Percentiles rank a stretch among this genome's conserved stretches.
phyloP scores from a whole-genome alignment of 2,888 invertebrate species.

The Bembecia ichneumoniformis region DNA sequence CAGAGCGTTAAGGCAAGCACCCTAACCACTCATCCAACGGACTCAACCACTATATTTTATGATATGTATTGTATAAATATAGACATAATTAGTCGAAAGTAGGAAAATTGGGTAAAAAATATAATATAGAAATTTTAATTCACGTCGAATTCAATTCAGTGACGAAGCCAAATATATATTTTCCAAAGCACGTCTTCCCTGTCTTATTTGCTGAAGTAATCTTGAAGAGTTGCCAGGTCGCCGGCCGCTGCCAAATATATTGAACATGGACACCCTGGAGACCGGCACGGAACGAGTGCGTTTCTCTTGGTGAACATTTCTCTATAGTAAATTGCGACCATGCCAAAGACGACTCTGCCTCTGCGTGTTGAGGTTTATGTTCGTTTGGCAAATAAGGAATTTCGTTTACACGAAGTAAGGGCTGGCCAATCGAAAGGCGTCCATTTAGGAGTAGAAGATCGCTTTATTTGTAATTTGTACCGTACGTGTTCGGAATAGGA shows the following conservation, averaged over 20 bases:
- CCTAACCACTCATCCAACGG: too few relatives aligned
- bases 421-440: conserved; percentile 42
- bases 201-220: conserved; percentile 58
- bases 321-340: conserved; percentile 4
- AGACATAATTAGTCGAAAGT: too few relatives aligned
- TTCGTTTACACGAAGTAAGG: conserved; percentile 24
- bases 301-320: conserved; percentile 29
- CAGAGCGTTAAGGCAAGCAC: too few relatives aligned
- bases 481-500: conserved; percentile 41
- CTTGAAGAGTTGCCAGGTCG: conserved; percentile 45
- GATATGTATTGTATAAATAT: too few relatives aligned
- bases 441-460: conserved; percentile 49
- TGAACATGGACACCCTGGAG: conserved; percentile 50
- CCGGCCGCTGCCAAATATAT: conserved; percentile 41
- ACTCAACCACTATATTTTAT: too few relatives aligned
- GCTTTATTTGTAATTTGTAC: conserved; percentile 55
- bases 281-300: conserved; percentile 26
- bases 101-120: too few relatives aligned
- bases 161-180: conserved; percentile 36
- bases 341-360: not conserved
- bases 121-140: too few relatives aligned
- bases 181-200: conserved; percentile 42
- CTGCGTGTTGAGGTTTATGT: too few relatives aligned
- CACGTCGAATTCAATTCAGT: conserved; percentile 9
- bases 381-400: too few relatives aligned